These are phyloP conservation scores for Meriones psammophilus DNA, from an alignment of 2,797 vertebrate species.

Conservation along the genomic window DNA sequence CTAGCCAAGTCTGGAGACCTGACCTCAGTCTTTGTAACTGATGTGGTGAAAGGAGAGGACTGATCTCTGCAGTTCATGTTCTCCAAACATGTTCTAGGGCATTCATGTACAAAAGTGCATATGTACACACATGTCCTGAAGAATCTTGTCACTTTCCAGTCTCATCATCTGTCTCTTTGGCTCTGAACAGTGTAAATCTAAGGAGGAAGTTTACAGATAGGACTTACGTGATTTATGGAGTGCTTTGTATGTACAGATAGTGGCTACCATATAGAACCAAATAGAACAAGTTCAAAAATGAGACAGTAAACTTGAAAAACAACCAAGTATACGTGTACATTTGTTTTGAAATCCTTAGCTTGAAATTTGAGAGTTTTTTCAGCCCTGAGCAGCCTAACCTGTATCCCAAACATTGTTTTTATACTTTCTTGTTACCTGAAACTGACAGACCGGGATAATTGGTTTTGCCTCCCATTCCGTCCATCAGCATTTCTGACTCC, in stretches of 20 bases:
- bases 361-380: constrained; percentile 52
- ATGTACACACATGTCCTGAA: background rate
- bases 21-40: background rate
- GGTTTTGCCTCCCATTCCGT: constrained; percentile 14
- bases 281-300: constrained; percentile 16
- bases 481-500: constrained; percentile 34
- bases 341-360: constrained; percentile 52
- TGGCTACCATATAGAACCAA: background rate
- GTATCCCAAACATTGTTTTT: constrained; percentile 38
- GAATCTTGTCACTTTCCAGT: background rate
- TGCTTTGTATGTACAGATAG: constrained; percentile 36
- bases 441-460: constrained; percentile 49
- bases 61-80: background rate
- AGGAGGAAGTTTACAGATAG: constrained; percentile 10
- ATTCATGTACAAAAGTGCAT: too few species aligned
- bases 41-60: background rate
- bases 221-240: constrained; percentile 2
- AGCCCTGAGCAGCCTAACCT: constrained; percentile 34
- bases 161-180: background rate
- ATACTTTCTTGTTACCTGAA: constrained; percentile 42
- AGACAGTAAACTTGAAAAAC: constrained; percentile 58
- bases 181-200: background rate
- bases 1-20: background rate
- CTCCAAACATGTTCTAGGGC: background rate
- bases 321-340: constrained; percentile 21